A percentile compares a stretch with the other conserved stretches of the same genome.
phyloP scores from a whole-genome alignment of 2,888 invertebrate species.

The Metallyticus violacea region DNA sequence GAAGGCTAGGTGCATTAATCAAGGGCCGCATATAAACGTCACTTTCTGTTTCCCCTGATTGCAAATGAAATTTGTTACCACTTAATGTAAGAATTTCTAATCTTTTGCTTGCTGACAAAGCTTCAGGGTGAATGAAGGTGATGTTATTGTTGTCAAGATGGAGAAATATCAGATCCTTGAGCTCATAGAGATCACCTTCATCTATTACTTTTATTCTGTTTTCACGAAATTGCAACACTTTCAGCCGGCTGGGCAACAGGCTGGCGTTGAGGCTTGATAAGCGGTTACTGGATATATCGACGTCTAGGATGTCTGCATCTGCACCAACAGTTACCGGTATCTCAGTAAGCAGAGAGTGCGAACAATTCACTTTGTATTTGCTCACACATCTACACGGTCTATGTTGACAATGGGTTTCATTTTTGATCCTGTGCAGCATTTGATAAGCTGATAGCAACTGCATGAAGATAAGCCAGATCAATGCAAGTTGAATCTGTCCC shows the following conservation, averaged over 20 bases:
- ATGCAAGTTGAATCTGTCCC: background rate
- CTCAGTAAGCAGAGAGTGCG: background rate
- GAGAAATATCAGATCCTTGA: conserved; percentile 15
- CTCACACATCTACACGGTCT: background rate
- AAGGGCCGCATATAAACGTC: background rate
- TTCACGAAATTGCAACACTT: conserved; percentile 1
- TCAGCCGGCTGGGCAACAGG: background rate
- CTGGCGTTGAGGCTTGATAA: background rate
- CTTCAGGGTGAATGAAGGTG: background rate
- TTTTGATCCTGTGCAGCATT: no score
- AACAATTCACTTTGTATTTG: background rate
- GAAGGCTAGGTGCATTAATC: background rate
- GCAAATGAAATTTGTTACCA: background rate
- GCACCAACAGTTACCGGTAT: background rate
- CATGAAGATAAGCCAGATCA: background rate
- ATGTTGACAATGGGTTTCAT: background rate
- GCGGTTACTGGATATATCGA: background rate
- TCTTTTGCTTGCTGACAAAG: conserved; percentile 5
- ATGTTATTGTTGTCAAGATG: conserved; percentile 22
- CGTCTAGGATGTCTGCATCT: background rate
- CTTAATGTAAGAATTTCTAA: conserved; percentile 21
- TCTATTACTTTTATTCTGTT: conserved; percentile 17
- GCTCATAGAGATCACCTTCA: background rate
- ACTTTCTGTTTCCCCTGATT: background rate
- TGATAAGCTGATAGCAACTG: background rate